A percentile compares a stretch with the other conserved stretches of the same genome.
phyloP scores from a whole-genome alignment of 2,113 vertebrate genomes.

The Pterocles orientalis region DNA sequence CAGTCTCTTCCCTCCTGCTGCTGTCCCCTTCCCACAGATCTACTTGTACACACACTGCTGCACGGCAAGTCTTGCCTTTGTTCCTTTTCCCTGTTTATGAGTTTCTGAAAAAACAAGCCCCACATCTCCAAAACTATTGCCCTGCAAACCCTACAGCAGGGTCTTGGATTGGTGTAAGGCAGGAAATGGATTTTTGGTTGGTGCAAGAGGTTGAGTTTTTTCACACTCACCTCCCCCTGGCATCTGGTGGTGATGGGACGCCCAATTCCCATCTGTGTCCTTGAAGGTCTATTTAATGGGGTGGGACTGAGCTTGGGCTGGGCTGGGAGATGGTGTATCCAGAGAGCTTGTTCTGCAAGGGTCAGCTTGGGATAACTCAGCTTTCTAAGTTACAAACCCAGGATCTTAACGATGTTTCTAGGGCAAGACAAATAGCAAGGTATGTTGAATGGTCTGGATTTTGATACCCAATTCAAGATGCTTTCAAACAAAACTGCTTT shows the following conservation, averaged over 20 bases:
- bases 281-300: not conserved
- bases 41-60: not conserved
- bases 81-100: not conserved
- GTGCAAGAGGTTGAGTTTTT: not conserved
- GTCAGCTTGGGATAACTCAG: not conserved
- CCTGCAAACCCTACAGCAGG: not conserved
- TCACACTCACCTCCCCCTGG: not conserved
- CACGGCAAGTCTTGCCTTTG: not conserved
- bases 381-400: not conserved
- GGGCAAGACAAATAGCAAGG: not conserved
- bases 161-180: not conserved
- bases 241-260: fast-evolving
- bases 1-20: not conserved
- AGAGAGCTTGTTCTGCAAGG: not conserved
- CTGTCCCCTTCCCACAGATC: slow-evolving; percentile 8
- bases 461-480: not conserved
- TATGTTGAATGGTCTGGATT: not conserved
- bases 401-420: not conserved
- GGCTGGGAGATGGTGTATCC: not conserved
- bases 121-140: not conserved
- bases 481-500: not conserved
- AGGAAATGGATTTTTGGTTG: not conserved
- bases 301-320: not conserved
- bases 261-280: fast-evolving
- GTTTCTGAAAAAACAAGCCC: not conserved